These are phyloP conservation scores for Campoplex nolae DNA, from an alignment of 2,888 invertebrate genomes.

Conservation along the genomic window DNA sequence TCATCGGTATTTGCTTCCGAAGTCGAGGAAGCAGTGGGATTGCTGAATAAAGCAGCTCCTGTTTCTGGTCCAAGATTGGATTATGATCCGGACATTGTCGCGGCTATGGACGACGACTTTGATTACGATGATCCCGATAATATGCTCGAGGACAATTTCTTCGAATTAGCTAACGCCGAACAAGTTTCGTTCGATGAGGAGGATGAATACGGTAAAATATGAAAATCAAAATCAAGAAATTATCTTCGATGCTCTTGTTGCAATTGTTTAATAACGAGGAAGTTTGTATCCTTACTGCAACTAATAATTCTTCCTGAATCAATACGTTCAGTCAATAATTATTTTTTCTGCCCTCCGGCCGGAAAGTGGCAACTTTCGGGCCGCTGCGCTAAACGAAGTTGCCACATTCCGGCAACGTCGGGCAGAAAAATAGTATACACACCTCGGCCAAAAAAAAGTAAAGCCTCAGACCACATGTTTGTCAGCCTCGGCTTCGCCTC, in stretches of 20 bases:
- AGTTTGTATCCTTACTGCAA: background rate
- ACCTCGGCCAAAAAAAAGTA: too few species aligned
- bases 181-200: slow-evolving; percentile 82
- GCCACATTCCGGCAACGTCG: too few species aligned
- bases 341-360: too few species aligned
- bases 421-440: too few species aligned
- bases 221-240: background rate
- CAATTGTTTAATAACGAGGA: background rate
- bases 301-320: too few species aligned
- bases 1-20: slow-evolving; percentile 95
- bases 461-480: too few species aligned
- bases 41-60: slow-evolving; percentile 93
- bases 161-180: slow-evolving; percentile 91
- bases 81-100: slow-evolving; percentile 96
- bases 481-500: too few species aligned
- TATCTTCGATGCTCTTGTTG: background rate
- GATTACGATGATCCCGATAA: slow-evolving; percentile 93
- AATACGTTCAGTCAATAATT: too few species aligned
- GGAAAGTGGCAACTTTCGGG: too few species aligned
- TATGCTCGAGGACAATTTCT: slow-evolving; percentile 96
- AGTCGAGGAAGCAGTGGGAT: slow-evolving; percentile 93
- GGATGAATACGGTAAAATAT: slow-evolving; percentile 74
- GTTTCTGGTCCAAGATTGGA: slow-evolving; percentile 88
- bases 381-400: too few species aligned
- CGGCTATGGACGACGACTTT: slow-evolving; percentile 97